Conservation (phyloP, 2,113 vertebrate genomes). For the Cranoglanis bouderius region DNA sequence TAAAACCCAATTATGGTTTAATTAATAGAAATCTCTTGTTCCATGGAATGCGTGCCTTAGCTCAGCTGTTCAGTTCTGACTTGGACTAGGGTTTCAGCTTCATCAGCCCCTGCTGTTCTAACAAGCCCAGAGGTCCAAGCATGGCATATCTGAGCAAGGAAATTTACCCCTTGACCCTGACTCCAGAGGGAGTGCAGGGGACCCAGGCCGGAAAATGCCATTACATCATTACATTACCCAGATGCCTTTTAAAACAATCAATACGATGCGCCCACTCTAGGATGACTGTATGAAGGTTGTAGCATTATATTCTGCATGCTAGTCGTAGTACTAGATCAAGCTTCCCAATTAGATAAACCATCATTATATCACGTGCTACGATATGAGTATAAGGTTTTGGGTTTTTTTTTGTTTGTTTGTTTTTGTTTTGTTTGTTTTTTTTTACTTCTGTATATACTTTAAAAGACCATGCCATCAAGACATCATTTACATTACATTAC, state of each 20-base stretch:
- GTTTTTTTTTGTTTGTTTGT: no score
- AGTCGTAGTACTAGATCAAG: not conserved
- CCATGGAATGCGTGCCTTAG: slow-evolving; percentile 72
- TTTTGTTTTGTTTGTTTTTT: no score
- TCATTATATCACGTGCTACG: not conserved
- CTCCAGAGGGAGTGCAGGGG: not conserved
- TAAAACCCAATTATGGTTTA: slow-evolving; percentile 82
- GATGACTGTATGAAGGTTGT: not conserved
- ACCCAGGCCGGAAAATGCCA: not conserved
- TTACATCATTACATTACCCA: not conserved
- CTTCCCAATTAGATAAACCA: not conserved
- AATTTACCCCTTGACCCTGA: slow-evolving; percentile 14
- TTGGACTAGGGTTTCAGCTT: slow-evolving; percentile 65
- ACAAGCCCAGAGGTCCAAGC: slow-evolving; percentile 26
- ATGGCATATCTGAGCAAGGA: not conserved
- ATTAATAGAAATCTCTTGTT: slow-evolving; percentile 79
- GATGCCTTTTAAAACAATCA: not conserved
- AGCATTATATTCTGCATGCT: not conserved
- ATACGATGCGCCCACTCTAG: not conserved
- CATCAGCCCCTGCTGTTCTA: slow-evolving; percentile 63
- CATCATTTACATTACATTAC: not conserved
- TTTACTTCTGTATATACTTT: not conserved
- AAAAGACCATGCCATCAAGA: not conserved
- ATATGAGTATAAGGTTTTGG: not conserved
- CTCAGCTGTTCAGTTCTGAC: slow-evolving; percentile 66